Conservation (phyloP, 1,140 invertebrate species). For the Paraescarpia echinospica region DNA sequence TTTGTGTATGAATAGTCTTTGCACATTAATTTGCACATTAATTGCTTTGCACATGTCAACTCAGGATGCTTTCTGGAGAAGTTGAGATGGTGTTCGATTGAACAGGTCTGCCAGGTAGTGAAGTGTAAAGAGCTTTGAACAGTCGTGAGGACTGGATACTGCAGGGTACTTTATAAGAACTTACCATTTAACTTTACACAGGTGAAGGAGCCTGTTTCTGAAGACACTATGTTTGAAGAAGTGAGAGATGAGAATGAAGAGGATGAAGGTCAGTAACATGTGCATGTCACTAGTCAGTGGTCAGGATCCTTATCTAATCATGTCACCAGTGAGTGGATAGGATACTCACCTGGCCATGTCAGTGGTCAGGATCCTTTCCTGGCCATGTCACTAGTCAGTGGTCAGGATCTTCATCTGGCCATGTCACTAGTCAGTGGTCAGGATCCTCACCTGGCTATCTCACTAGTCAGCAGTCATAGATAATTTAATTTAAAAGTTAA, state of each 20-base stretch:
- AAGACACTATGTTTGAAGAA: slow-evolving; percentile 45
- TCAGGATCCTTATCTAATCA: background rate
- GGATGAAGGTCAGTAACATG: slow-evolving; percentile 22
- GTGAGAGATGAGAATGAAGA: slow-evolving; percentile 39
- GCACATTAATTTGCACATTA: too few relatives aligned
- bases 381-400: background rate
- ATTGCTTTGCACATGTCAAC: too few relatives aligned
- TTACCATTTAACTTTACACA: background rate
- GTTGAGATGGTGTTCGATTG: too few relatives aligned
- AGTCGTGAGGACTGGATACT: too few relatives aligned
- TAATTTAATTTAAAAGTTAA: too few relatives aligned
- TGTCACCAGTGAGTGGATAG: background rate
- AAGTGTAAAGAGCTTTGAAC: too few relatives aligned
- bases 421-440: background rate
- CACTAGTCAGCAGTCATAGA: background rate
- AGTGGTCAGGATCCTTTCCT: background rate
- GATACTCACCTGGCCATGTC: background rate
- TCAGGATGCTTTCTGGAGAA: too few relatives aligned
- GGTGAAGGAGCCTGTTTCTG: slow-evolving; percentile 13
- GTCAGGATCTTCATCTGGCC: background rate
- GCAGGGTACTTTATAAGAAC: too few relatives aligned
- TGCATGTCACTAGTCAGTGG: background rate
- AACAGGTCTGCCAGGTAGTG: too few relatives aligned
- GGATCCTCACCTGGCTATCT: background rate
- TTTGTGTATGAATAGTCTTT: too few relatives aligned